Evolutionary conservation across 2,113 vertebrate genomes (phyloP), one percentile per base, ranked within the genome.

Genomic region (Spermophilus dauricus): DNA sequence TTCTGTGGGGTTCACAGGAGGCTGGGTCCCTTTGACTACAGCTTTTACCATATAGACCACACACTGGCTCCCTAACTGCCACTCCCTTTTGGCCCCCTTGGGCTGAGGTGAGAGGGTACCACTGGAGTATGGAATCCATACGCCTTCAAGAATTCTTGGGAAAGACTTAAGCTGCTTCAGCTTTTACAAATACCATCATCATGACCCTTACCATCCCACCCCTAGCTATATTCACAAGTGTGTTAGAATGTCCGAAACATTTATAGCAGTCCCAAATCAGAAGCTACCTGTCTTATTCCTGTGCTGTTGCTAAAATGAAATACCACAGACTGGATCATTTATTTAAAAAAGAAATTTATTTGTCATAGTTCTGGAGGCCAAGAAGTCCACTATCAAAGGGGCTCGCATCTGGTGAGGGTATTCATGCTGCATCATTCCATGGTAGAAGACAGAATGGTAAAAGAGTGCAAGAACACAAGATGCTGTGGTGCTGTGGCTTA

Each of bases 101-200:
- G 53, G 69, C 37, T 86, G 63, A 88, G 37, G 28, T 53, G 73
- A 88, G 69, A 96, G 20, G 22, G 26, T 53, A 13, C 26, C 2
- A 24, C 22, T 7, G 0, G 2, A 63, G 45, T 16, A 6, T 78
- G 45, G 53, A 90, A 61, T 37, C 20, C 61, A 53, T 8, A 65
- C 16, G 81, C 24, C 37, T 69, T 30, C 34, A 92, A 67, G 42
- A 78, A 95, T 65, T 86, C 65, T 85, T 89, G 42, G 65, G 39
- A 34, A 75, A 94, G 48, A 81, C 65, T 65, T 92, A 78, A 61
- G 94, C 39, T 85, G 48, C 32, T 69, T 32, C 58, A 87, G 28
- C 39, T 93, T 89, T 94, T 56, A 97, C 13, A 84, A 91, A 75
- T 53, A 78, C 24, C 69, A 73, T 34, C 61, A 24, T 34, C 8